Percentiles rank a stretch among this genome's conserved stretches.
phyloP scores from a whole-genome alignment of 2,113 vertebrate genomes.

The Castor canadensis region DNA sequence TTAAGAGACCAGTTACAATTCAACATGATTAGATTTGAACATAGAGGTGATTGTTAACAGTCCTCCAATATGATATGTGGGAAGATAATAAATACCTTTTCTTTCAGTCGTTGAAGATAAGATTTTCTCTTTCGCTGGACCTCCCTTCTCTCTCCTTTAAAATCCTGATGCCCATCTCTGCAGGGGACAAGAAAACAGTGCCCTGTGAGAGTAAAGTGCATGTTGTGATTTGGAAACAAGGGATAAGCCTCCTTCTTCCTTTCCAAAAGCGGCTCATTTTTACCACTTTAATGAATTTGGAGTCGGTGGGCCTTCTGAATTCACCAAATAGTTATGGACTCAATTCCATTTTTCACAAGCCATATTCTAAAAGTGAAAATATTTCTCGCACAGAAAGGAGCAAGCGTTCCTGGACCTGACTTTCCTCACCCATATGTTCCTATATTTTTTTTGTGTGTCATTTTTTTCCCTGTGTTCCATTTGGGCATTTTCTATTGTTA shows the following conservation, averaged over 20 bases:
- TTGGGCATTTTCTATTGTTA: neutral
- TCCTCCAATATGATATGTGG: too few relatives aligned
- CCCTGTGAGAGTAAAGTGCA: constrained; percentile 89
- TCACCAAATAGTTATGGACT: constrained; percentile 93
- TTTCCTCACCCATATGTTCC: too few relatives aligned
- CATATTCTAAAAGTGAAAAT: constrained; percentile 89
- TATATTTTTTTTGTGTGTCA: neutral
- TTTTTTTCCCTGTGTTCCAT: neutral
- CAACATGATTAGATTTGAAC: constrained; percentile 60
- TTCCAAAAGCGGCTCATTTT: constrained; percentile 89
- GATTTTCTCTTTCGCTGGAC: too few relatives aligned
- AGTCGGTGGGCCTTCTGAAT: constrained; percentile 88
- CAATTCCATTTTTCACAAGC: constrained; percentile 91
- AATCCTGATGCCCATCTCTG: constrained; percentile 97
- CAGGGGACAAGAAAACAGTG: constrained; percentile 92
- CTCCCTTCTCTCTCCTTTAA: constrained; percentile 93
- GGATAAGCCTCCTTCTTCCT: constrained; percentile 89
- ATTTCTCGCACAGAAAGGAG: constrained; percentile 76
- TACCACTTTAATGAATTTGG: constrained; percentile 93
- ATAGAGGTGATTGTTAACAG: too few relatives aligned
- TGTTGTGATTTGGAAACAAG: constrained; percentile 95
- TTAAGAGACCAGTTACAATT: neutral
- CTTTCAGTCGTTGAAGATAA: too few relatives aligned
- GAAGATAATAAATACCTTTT: too few relatives aligned
- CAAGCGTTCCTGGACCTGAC: neutral